Percentiles rank a stretch among this genome's conserved stretches.
These are phyloP conservation scores for Hypomecis atomaria DNA, from an alignment of 2,888 invertebrate species.

Conservation along the genomic window DNA sequence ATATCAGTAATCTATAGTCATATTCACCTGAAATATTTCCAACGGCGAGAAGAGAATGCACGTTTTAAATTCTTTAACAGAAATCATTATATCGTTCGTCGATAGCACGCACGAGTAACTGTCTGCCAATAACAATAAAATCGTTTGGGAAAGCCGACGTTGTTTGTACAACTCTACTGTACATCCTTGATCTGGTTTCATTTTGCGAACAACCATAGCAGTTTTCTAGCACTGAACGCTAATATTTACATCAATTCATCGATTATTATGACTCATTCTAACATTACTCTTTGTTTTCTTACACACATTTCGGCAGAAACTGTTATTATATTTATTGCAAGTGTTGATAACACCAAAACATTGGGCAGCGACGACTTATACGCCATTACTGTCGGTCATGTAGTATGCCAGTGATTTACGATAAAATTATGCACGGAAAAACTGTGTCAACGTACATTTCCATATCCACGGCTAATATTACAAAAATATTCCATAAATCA, in stretches of 20 bases:
- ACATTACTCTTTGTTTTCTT: constrained; percentile 30
- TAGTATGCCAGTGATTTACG: constrained; percentile 23
- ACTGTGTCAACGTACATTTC: constrained; percentile 18
- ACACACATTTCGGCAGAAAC: constrained; percentile 21
- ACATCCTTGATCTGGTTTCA: constrained; percentile 68
- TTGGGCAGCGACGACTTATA: constrained; percentile 17
- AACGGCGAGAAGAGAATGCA: background rate
- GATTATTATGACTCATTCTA: constrained; percentile 33
- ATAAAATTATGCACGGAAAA: constrained; percentile 27
- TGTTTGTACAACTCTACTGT: constrained; percentile 46
- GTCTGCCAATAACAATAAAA: constrained; percentile 62
- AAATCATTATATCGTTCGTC: constrained; percentile 48
- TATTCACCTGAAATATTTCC: constrained; percentile 8
- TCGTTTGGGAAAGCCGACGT: constrained; percentile 54
- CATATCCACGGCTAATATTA: constrained; percentile 13
- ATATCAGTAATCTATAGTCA: background rate
- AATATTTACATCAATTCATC: constrained; percentile 36
- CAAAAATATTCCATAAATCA: constrained; percentile 35
- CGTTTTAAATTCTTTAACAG: constrained; percentile 27
- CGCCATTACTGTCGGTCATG: constrained; percentile 28
- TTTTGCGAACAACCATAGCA: constrained; percentile 45
- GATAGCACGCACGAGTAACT: constrained; percentile 46
- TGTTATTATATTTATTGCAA: constrained; percentile 30
- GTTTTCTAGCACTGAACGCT: constrained; percentile 21
- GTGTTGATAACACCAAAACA: constrained; percentile 35